These are phyloP conservation scores for Melinaea marsaeus DNA, from an alignment of 2,888 invertebrate genomes.

Conservation along the genomic window DNA sequence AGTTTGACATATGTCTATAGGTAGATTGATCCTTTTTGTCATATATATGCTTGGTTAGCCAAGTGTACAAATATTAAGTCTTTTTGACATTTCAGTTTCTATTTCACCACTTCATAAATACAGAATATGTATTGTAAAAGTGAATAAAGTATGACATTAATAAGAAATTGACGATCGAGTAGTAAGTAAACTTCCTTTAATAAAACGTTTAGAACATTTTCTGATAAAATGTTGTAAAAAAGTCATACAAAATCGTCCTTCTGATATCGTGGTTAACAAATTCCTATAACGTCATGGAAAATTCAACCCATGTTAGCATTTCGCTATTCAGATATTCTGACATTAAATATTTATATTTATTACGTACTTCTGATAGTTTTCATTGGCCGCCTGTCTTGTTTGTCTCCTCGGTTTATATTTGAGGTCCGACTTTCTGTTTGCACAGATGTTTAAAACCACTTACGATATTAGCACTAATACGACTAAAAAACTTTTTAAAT, in stretches of 20 bases:
- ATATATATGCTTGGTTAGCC: no score
- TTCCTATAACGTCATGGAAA: slow-evolving; percentile 17
- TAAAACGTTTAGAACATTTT: no score
- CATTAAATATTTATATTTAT: slow-evolving; percentile 36
- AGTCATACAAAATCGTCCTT: background rate
- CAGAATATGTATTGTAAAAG: no score
- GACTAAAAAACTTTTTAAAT: background rate
- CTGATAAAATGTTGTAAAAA: background rate
- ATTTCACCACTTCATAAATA: no score
- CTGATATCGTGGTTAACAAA: background rate
- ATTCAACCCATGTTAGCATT: slow-evolving; percentile 35
- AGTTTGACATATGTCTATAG: no score
- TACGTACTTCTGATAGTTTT: slow-evolving; percentile 35
- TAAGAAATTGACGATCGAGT: no score
- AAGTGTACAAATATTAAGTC: no score
- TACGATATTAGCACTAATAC: slow-evolving; percentile 1
- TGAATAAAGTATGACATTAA: no score
- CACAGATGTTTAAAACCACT: slow-evolving; percentile 26
- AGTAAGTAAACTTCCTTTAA: no score
- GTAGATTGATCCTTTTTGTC: no score
- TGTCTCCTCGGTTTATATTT: slow-evolving; percentile 23
- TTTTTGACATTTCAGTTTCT: no score
- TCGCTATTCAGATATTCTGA: slow-evolving; percentile 24
- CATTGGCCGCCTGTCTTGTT: slow-evolving; percentile 43
- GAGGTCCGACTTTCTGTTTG: slow-evolving; percentile 28